These are phyloP conservation scores for Oreohelix idahoensis DNA, from an alignment of 1,140 invertebrate species.

Conservation along the genomic window DNA sequence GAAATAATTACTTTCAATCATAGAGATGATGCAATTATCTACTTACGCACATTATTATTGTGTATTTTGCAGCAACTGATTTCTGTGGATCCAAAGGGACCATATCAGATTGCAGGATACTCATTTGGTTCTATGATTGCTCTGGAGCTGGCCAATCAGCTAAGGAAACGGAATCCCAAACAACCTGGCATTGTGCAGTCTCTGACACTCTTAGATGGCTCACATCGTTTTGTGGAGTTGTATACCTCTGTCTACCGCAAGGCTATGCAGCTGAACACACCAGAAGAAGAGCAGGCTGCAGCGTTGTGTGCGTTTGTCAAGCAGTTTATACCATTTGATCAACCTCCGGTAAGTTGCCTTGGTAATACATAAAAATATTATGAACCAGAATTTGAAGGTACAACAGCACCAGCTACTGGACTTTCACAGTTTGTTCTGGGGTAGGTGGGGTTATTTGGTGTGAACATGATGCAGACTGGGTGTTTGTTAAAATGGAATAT, in stretches of 20 bases:
- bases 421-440: too few relatives aligned
- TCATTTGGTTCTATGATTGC: constrained; percentile 94
- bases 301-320: constrained; percentile 86
- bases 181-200: constrained; percentile 77
- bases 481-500: too few relatives aligned
- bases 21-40: too few relatives aligned
- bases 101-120: constrained; percentile 91
- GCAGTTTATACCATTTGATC: constrained; percentile 80
- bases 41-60: background rate
- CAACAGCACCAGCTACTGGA: too few relatives aligned
- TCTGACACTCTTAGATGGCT: constrained; percentile 87
- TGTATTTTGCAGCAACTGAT: constrained; percentile 78
- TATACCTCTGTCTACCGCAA: constrained; percentile 78
- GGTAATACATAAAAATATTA: too few relatives aligned
- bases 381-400: too few relatives aligned
- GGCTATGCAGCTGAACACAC: constrained; percentile 55
- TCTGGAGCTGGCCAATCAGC: constrained; percentile 93
- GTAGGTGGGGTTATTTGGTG: too few relatives aligned
- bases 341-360: constrained; percentile 81
- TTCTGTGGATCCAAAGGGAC: constrained; percentile 84
- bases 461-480: too few relatives aligned
- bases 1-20: too few relatives aligned
- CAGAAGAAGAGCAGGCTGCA: constrained; percentile 77
- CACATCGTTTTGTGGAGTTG: constrained; percentile 88
- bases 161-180: constrained; percentile 72